Percentiles rank a stretch among this genome's conserved stretches.
phyloP scores from a whole-genome alignment of 2,797 vertebrate genomes.

The Myoxocephalus aenaeus region DNA sequence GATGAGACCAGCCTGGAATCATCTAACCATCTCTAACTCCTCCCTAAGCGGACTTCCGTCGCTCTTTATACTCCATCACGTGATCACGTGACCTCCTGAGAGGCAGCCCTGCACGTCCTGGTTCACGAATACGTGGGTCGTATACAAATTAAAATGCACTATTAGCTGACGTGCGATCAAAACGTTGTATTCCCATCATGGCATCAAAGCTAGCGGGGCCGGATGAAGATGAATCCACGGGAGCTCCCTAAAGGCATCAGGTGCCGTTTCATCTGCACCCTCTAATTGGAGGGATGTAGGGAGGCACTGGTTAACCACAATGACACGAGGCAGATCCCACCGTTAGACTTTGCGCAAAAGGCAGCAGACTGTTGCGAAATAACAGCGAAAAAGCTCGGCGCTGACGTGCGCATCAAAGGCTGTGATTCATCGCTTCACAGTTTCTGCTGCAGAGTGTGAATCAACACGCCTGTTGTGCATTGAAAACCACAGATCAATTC shows the following conservation, averaged over 20 bases:
- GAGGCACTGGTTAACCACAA: too few species aligned
- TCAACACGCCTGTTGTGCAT: background rate
- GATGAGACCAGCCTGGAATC: too few species aligned
- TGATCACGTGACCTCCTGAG: background rate
- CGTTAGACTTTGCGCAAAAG: too few species aligned
- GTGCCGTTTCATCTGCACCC: background rate
- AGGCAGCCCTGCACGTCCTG: background rate
- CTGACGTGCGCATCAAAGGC: background rate
- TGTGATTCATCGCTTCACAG: background rate
- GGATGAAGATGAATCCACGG: background rate
- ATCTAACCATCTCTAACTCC: too few species aligned
- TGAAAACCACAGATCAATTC: conserved; percentile 14
- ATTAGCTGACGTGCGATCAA: background rate
- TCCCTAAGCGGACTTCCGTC: too few species aligned
- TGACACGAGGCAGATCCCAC: too few species aligned
- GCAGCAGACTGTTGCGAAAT: too few species aligned
- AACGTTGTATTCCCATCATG: background rate
- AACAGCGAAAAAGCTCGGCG: too few species aligned
- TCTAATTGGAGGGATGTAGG: too few species aligned
- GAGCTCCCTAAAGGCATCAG: background rate
- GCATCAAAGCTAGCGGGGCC: background rate
- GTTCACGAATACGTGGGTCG: background rate
- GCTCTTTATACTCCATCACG: too few species aligned
- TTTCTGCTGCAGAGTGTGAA: background rate
- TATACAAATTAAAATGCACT: background rate